These are phyloP conservation scores for Drosophila longiperda DNA, from an alignment of 2,888 invertebrate genomes.

Conservation along the genomic window DNA sequence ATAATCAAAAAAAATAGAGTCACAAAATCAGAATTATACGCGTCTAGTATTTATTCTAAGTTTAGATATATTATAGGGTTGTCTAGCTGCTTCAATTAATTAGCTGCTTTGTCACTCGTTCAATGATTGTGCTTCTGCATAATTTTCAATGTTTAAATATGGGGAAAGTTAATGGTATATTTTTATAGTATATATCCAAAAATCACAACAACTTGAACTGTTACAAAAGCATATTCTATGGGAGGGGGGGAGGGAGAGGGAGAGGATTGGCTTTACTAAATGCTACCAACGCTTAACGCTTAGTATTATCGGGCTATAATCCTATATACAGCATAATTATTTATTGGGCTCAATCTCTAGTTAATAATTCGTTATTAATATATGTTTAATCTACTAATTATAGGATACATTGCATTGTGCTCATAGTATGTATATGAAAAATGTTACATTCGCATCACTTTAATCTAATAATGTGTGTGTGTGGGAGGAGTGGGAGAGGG, in stretches of 20 bases:
- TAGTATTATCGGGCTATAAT: constrained; percentile 29
- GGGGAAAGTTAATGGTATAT: constrained; percentile 9
- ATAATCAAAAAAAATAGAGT: not conserved
- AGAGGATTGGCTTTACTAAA: constrained; percentile 17
- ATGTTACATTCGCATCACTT: constrained; percentile 60
- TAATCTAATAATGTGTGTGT: not conserved
- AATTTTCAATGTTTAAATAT: constrained; percentile 52
- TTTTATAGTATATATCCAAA: constrained; percentile 34
- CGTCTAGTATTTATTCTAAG: constrained; percentile 10
- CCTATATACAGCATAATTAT: constrained; percentile 48
- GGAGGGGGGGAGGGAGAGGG: not conserved
- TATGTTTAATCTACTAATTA: constrained; percentile 72
- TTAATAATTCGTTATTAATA: constrained; percentile 43
- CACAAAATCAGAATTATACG: constrained; percentile 4
- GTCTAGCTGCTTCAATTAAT: constrained; percentile 28
- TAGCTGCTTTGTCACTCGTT: constrained; percentile 62
- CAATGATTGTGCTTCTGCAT: constrained; percentile 82
- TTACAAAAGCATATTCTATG: constrained; percentile 56
- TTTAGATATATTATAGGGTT: constrained; percentile 23
- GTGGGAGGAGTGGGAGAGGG: not conserved
- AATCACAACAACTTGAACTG: constrained; percentile 69
- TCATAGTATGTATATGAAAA: constrained; percentile 62
- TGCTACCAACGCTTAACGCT: constrained; percentile 31
- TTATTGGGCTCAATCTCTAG: constrained; percentile 40
- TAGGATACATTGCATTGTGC: constrained; percentile 84